A percentile compares a stretch with the other conserved stretches of the same genome.
phyloP scores from a whole-genome alignment of 2,888 invertebrate genomes.

The Drosophila demipolita region DNA sequence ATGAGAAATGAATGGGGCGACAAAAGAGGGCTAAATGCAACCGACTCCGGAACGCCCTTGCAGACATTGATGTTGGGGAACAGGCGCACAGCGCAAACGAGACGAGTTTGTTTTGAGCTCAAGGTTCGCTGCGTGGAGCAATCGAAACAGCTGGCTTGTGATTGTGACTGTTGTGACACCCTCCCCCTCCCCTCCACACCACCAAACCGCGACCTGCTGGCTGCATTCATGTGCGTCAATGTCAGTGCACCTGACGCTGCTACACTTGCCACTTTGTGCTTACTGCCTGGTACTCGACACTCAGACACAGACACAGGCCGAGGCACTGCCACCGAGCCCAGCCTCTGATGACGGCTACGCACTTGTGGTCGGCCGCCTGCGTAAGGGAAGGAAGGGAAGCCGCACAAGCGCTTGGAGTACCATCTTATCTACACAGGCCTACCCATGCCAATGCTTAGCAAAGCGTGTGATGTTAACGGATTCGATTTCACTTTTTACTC shows the following conservation, averaged over 20 bases:
- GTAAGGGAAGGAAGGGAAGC: conserved; percentile 47
- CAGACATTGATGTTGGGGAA: conserved; percentile 47
- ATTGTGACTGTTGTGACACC: conserved; percentile 4
- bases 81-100: conserved; percentile 61
- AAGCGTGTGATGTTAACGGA: conserved; percentile 68
- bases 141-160: conserved; percentile 35
- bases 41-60: conserved; percentile 37
- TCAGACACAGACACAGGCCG: conserved; percentile 19
- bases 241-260: conserved; percentile 73
- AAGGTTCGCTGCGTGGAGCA: conserved; percentile 47
- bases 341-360: conserved; percentile 51
- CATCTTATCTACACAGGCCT: conserved; percentile 25
- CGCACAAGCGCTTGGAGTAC: conserved; percentile 54
- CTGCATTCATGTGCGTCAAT: conserved; percentile 58
- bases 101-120: conserved; percentile 52
- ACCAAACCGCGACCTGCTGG: neutral
- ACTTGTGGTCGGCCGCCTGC: conserved; percentile 62
- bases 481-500: conserved; percentile 71
- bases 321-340: conserved; percentile 21
- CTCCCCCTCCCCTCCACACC: neutral
- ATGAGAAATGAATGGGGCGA: conserved; percentile 6
- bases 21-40: conserved; percentile 24
- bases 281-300: conserved; percentile 51
- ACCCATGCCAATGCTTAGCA: conserved; percentile 47
- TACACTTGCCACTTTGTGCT: conserved; percentile 54